Conservation (phyloP, 2,113 vertebrate genomes). For the Sisor rabdophorus region DNA sequence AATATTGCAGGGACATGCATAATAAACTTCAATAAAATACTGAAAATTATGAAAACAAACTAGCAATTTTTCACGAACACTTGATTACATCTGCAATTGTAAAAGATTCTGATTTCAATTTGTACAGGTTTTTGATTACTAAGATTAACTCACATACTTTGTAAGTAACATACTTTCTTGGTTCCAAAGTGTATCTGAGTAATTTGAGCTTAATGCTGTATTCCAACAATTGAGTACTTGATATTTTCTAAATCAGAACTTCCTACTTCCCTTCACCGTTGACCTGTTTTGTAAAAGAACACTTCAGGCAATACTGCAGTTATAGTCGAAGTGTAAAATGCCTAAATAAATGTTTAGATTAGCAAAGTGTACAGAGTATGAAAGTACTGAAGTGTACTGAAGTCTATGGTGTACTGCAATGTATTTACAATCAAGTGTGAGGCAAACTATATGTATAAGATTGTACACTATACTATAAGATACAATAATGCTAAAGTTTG, state of each 20-base stretch:
- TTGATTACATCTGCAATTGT: neutral
- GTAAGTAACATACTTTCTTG: neutral
- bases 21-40: neutral
- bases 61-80: neutral
- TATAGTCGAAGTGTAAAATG: neutral
- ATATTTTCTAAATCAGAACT: neutral
- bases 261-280: neutral
- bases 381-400: neutral
- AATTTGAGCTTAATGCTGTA: slow-evolving; percentile 14
- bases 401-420: neutral
- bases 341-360: neutral
- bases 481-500: neutral
- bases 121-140: neutral
- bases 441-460: neutral
- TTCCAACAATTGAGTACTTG: neutral
- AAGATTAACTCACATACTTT: too few species aligned
- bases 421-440: too few species aligned
- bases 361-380: neutral
- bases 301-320: neutral
- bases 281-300: neutral
- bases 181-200: neutral
- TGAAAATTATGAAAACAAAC: neutral
- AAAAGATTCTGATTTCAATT: neutral
- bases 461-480: too few species aligned
- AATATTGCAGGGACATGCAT: neutral